Evolutionary conservation across 2,113 vertebrate genomes (phyloP).

Genomic region (Nyctibius bracteatus): DNA sequence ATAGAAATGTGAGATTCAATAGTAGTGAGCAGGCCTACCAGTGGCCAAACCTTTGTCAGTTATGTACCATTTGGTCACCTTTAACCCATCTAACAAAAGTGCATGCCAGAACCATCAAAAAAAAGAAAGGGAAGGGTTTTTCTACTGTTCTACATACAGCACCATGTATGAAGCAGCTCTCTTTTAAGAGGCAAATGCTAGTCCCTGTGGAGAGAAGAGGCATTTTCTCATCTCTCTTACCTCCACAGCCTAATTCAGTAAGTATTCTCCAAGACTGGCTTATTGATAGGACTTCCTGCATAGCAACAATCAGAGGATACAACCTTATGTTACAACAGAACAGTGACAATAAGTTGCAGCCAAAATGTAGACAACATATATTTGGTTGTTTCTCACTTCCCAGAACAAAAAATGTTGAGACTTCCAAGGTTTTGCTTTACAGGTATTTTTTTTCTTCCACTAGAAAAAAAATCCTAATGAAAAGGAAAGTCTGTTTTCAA

Average conservation of each 20-base stretch:
- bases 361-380: not conserved
- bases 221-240: not conserved
- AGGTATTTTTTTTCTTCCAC: not conserved
- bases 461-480: not conserved
- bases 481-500: not conserved
- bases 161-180: not conserved
- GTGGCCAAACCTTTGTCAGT: not conserved
- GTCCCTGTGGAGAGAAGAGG: not conserved
- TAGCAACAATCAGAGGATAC: not conserved
- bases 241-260: not conserved
- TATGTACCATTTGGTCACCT: not conserved
- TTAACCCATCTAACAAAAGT: not conserved
- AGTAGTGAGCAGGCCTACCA: not conserved
- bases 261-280: not conserved
- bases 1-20: not conserved
- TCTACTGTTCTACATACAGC: not conserved
- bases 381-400: not conserved
- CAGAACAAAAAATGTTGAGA: not conserved
- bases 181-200: not conserved
- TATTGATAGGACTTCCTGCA: not conserved
- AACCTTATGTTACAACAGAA: not conserved
- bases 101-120: not conserved
- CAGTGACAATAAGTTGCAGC: not conserved
- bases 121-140: not conserved
- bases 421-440: not conserved